Base-by-base conservation (phyloP, 1,140 invertebrate genomes). In the Drosophila lacertosa region DNA sequence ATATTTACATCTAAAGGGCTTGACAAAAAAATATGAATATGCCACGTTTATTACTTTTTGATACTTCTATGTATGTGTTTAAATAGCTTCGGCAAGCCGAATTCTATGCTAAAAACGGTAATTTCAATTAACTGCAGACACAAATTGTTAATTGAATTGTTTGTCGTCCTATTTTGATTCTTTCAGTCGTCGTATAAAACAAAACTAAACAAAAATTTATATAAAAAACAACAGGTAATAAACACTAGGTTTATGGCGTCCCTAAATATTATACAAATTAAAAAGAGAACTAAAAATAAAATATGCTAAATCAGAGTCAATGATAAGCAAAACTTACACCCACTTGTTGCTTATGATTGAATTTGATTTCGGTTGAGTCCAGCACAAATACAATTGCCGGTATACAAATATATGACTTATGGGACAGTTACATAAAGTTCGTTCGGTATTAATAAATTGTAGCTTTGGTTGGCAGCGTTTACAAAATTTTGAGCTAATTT, bases 391-490 rank as follows among this genome's bases (percentile, higher is more conserved):
- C n/a, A 18, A 4, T 16, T 64, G 24, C 51, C 53, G 45, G 59
- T 69, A 37, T 32, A 29, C 26, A 26, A 0, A 53, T 58, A 26
- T 29, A 11, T 57, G 22, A 37, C 33, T 45, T 37, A 54, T 76
- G 57, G 32, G 45, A 33, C 47, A 62, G 13, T 37, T 42, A 20
- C 24, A 16, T 58, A 29, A 73, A 39, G 48, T 55, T 80, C 63
- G 71, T 71, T 70, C 48, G 54, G 45, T 47, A 57, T 55, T 42
- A 64, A 69, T 48, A 60, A 33, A 58, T 66, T 67, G 58, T 74
- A 67, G 81, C 77, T 86, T 84, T 86, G 80, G 80, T 67, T 84
- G 81, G 82, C 82, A 86, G 81, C 81, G 47, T 74, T 81, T 67
- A 74, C 42, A 71, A 67, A 67, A 70, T 65, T 83, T 75, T 47